Base-by-base conservation (phyloP, 2,888 invertebrate species). In the Scaptodrosophila latifasciaeformis region DNA sequence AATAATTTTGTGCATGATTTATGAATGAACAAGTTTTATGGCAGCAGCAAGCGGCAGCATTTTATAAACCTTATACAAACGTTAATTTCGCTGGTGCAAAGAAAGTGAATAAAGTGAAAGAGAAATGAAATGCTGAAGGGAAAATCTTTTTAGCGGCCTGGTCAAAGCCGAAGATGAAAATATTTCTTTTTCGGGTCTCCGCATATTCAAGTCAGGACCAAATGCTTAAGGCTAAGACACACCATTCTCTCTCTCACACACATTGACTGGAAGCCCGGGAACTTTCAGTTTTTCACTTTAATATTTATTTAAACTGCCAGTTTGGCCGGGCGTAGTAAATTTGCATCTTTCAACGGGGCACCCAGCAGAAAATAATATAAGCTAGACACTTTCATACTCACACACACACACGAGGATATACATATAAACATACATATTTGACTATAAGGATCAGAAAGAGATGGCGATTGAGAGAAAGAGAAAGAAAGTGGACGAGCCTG, bases 1-100 rank as follows among this genome's bases (percentile, higher is more conserved):
- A 76, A 76, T 76, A 76, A 76, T 76, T 79, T 76, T 72, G 68
- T 79, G 68, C 70, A 76, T 76, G 75, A 76, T 76, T 76, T 76
- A 76, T 76, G 75, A 76, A 72, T 70, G 75, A 62, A 53, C 77
- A 76, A 79, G 79, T 76, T 76, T 76, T 72, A 76, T 76, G 65
- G 75, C 59, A 49, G 21, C 13, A 15, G 35, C 7, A 15, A 35
- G 35, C 12, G 35, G 13, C 53, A 49, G 45, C 51, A 42, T 64
- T 67, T 59, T 56, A 58, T 62, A 64, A 79, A 59, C 67, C 76
- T 72, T 63, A 61, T 64, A 66, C 72, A 75, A 79, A 76, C 67
- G 70, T 76, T 72, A 79, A 76, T 76, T 68, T 66, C 44, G 21
- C 35, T 44, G 56, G 27, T 55, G 65, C 54, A 48, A 55, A 52